phyloP scores from a whole-genome alignment of 2,888 invertebrate genomes.

The Carcina quercana region DNA sequence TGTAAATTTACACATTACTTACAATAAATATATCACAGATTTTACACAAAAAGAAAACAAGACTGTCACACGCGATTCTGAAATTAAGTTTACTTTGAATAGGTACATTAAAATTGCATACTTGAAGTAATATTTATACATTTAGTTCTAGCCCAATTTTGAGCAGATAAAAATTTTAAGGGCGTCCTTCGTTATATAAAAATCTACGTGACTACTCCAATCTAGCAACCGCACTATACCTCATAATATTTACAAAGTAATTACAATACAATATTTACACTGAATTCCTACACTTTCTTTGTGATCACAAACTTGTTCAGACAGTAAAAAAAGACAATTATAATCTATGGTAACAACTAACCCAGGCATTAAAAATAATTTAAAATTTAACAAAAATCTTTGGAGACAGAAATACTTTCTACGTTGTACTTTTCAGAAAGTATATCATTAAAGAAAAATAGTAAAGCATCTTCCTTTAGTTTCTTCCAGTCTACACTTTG shows the following conservation, averaged over 20 bases:
- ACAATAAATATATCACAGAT: slow-evolving; percentile 75
- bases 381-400: no score
- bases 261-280: slow-evolving; percentile 3
- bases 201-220: slow-evolving; percentile 45
- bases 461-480: no score
- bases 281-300: not conserved
- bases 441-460: no score
- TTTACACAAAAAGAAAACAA: slow-evolving; percentile 65
- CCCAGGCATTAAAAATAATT: no score
- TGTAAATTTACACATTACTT: slow-evolving; percentile 61
- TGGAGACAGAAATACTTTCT: no score
- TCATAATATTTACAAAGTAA: slow-evolving; percentile 21
- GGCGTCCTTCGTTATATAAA: slow-evolving; percentile 32
- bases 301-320: no score
- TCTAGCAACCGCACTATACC: slow-evolving; percentile 51
- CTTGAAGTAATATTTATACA: no score
- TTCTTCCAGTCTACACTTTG: no score
- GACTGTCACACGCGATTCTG: slow-evolving; percentile 35
- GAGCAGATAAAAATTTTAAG: slow-evolving; percentile 17
- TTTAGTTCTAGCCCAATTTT: slow-evolving; percentile 12
- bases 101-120: no score
- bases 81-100: slow-evolving; percentile 16
- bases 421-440: no score
- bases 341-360: no score
- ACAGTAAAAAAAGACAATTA: no score